Conservation (phyloP, 2,888 invertebrate genomes). For the Platynereis dumerilii region DNA sequence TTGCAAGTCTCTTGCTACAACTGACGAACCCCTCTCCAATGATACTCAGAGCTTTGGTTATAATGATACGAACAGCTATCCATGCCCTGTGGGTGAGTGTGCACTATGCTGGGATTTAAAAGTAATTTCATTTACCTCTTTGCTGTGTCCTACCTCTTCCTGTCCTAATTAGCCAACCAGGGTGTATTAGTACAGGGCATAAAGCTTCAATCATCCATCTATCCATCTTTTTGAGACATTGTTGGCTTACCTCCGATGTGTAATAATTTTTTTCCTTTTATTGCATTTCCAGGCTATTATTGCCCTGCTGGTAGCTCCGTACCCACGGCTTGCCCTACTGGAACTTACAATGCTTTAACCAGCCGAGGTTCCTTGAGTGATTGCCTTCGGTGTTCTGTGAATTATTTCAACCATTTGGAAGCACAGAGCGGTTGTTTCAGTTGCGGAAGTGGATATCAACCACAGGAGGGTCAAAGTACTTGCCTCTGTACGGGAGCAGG, state of each 20-base stretch:
- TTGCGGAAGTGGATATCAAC: slow-evolving; percentile 54
- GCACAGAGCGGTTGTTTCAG: slow-evolving; percentile 52
- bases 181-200: no score
- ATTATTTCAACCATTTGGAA: slow-evolving; percentile 51
- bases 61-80: slow-evolving; percentile 52
- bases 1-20: slow-evolving; percentile 50
- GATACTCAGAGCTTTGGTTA: slow-evolving; percentile 45
- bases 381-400: slow-evolving; percentile 47
- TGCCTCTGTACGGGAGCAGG: slow-evolving; percentile 55
- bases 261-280: no score
- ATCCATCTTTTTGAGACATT: no score
- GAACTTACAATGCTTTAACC: slow-evolving; percentile 44
- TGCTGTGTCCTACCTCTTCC: no score
- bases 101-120: no score
- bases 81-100: slow-evolving; percentile 54
- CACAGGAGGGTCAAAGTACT: slow-evolving; percentile 43
- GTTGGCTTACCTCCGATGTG: no score
- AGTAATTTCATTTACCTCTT: no score
- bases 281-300: slow-evolving; percentile 49
- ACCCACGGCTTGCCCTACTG: slow-evolving; percentile 52
- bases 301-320: slow-evolving; percentile 49
- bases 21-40: slow-evolving; percentile 54
- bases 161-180: no score
- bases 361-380: slow-evolving; percentile 40
- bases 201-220: no score